A percentile compares a stretch with the other conserved stretches of the same genome.
These are phyloP conservation scores for Orientallactaga bullata DNA, from an alignment of 2,113 vertebrate genomes.

Conservation along the genomic window DNA sequence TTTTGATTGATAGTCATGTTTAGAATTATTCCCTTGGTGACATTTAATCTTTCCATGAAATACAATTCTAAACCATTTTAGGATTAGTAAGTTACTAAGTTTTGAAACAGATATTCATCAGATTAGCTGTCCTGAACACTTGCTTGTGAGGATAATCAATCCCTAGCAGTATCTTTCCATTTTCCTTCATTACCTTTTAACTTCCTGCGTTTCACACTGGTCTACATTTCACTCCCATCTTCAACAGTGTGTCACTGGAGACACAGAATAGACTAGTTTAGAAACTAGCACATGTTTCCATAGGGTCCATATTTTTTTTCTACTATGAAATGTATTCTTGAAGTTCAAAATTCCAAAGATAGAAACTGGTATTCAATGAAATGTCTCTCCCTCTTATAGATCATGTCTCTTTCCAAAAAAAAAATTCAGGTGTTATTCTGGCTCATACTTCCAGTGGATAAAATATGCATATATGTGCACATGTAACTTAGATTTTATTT, in stretches of 20 bases:
- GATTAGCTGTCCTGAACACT: constrained; percentile 8
- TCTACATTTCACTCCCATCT: constrained; percentile 16
- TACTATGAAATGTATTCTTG: not conserved
- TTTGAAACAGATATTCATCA: constrained; percentile 44
- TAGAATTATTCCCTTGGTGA: constrained; percentile 82
- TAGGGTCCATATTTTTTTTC: not conserved
- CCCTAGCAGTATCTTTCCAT: not conserved
- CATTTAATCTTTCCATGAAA: constrained; percentile 84
- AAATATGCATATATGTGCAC: not conserved
- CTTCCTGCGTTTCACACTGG: not conserved
- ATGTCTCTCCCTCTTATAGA: not conserved
- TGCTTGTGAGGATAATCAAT: not conserved
- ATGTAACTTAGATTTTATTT: constrained; percentile 48
- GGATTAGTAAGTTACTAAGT: constrained; percentile 18
- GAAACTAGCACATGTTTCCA: constrained; percentile 11
- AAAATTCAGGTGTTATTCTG: constrained; percentile 32
- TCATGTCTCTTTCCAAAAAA: constrained; percentile 20
- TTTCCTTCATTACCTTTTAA: constrained; percentile 18
- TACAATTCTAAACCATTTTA: constrained; percentile 85
- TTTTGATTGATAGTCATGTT: constrained; percentile 79
- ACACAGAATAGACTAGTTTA: not conserved
- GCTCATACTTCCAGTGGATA: constrained; percentile 48
- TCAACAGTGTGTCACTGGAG: constrained; percentile 13
- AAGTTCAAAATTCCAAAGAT: constrained; percentile 63
- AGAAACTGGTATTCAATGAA: constrained; percentile 57